phyloP scores from a whole-genome alignment of 2,113 vertebrate species.

The Ondatra zibethicus region DNA sequence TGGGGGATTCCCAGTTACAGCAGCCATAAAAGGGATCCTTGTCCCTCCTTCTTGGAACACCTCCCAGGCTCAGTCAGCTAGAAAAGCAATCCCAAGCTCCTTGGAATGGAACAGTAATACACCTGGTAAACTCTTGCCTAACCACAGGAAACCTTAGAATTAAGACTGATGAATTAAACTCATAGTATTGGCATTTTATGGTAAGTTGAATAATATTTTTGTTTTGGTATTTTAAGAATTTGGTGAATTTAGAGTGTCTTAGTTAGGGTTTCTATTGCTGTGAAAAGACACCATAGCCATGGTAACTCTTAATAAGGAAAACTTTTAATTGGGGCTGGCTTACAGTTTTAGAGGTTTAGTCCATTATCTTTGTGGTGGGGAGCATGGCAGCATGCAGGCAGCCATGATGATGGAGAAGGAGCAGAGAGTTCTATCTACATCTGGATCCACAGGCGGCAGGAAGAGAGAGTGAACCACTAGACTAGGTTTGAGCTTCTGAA shows the following conservation, averaged over 20 bases:
- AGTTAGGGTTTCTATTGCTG: neutral
- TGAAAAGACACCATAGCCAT: neutral
- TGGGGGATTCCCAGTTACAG: neutral
- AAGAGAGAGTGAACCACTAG: too few species aligned
- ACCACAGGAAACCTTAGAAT: neutral
- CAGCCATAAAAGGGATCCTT: neutral
- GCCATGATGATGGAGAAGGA: neutral
- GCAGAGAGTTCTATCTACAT: too few species aligned
- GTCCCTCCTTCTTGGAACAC: neutral
- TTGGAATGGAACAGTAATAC: neutral
- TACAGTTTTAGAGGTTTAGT: neutral
- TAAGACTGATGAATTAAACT: neutral
- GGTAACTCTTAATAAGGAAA: neutral
- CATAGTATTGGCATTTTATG: neutral
- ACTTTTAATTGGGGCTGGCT: neutral
- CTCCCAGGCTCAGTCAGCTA: neutral
- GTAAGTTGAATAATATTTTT: conserved; percentile 46
- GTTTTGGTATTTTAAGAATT: conserved; percentile 40
- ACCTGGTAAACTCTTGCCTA: neutral
- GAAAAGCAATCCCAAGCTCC: neutral
- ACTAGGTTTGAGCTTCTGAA: neutral
- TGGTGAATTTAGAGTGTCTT: neutral
- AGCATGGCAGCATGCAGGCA: neutral
- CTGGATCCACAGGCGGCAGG: neutral
- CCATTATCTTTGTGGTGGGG: neutral